Conservation (phyloP, 2,113 vertebrate species). For the Neolamprologus hecqui region DNA sequence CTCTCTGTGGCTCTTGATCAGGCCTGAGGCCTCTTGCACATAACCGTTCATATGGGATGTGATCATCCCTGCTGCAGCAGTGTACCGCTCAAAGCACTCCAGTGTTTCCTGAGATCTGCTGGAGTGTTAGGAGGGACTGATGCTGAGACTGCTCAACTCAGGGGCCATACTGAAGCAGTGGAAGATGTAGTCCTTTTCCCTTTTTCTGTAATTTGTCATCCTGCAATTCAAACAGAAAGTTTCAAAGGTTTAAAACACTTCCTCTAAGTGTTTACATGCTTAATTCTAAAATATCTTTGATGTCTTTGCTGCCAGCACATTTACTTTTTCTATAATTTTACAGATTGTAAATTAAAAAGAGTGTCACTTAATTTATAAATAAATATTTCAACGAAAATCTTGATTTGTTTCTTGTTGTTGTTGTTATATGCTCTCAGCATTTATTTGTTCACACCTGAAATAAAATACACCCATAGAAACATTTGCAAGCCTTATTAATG, state of each 20-base stretch:
- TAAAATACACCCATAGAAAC: neutral
- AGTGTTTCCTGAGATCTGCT: neutral
- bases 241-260: neutral
- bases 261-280: neutral
- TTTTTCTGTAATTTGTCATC: neutral
- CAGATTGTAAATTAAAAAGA: neutral
- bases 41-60: slow-evolving; percentile 88
- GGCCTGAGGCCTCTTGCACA: slow-evolving; percentile 77
- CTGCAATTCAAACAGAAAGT: slow-evolving; percentile 29
- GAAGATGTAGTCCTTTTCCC: neutral
- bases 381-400: neutral
- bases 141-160: neutral
- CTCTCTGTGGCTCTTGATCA: slow-evolving; percentile 76
- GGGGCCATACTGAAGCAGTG: slow-evolving; percentile 18
- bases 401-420: neutral
- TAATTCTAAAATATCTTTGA: neutral
- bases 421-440: neutral
- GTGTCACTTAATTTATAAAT: neutral
- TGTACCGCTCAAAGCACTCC: neutral
- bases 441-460: neutral
- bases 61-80: slow-evolving; percentile 74
- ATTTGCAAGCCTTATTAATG: neutral
- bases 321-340: neutral
- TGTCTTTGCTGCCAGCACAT: neutral
- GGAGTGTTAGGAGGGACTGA: neutral